Percentiles rank a stretch among this genome's conserved stretches.
These are phyloP conservation scores for Solea solea DNA, from an alignment of 2,113 vertebrate species.

Conservation along the genomic window DNA sequence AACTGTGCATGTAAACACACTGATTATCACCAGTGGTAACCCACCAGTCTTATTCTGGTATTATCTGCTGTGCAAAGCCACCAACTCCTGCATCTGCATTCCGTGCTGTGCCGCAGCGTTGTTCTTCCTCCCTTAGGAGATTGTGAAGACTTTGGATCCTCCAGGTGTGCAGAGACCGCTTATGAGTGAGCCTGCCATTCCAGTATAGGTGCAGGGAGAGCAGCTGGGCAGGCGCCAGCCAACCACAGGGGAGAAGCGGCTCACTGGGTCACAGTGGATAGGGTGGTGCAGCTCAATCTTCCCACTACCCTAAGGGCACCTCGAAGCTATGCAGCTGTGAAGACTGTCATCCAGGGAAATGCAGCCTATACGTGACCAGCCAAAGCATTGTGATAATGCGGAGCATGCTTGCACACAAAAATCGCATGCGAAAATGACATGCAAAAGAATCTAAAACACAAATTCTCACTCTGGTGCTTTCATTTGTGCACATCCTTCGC, in stretches of 20 bases:
- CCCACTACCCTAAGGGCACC: conserved; percentile 52
- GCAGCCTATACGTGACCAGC: conserved; percentile 25
- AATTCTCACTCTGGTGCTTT: background rate
- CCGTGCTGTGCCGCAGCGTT: conserved; percentile 28
- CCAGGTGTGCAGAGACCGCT: conserved; percentile 19
- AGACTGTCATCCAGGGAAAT: conserved; percentile 48
- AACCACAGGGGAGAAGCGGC: conserved; percentile 45
- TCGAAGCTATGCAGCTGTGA: conserved; percentile 61
- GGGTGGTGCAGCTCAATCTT: conserved; percentile 72
- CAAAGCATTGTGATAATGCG: conserved; percentile 15
- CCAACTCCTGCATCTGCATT: conserved; percentile 22
- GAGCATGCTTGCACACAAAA: conserved; percentile 13
- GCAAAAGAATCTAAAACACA: conserved; percentile 8
- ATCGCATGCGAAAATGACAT: background rate
- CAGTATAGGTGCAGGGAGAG: conserved; percentile 57
- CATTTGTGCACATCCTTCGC: background rate
- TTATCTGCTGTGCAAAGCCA: conserved; percentile 8
- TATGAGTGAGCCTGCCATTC: conserved; percentile 22
- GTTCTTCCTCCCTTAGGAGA: conserved; percentile 23
- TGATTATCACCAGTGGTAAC: conserved; percentile 12
- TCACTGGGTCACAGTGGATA: conserved; percentile 62
- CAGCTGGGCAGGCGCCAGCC: conserved; percentile 52
- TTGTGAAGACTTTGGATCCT: conserved; percentile 25
- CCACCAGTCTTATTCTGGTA: conserved; percentile 15
- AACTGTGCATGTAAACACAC: no score